Conservation (phyloP, 2,113 vertebrate genomes). For the Xerus inauris region DNA sequence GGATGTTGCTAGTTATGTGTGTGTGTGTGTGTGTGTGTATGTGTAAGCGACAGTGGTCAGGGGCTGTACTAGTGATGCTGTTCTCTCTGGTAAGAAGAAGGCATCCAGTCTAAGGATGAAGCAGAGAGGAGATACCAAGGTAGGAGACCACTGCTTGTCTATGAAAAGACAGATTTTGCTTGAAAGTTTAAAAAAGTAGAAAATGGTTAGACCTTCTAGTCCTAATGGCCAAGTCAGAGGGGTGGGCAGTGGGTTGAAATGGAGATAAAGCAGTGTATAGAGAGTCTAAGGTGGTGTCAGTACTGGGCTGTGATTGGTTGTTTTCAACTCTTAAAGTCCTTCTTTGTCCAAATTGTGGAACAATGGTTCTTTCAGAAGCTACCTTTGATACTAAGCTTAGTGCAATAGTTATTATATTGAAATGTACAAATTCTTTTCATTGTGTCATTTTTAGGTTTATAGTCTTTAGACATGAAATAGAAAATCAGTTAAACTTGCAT, state of each 20-base stretch:
- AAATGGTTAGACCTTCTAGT: neutral
- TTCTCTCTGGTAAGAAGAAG: neutral
- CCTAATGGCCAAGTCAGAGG: neutral
- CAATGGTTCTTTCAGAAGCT: neutral
- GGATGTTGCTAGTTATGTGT: neutral
- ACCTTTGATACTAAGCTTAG: neutral
- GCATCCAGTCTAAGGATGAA: neutral
- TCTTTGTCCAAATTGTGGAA: neutral
- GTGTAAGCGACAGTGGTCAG: neutral
- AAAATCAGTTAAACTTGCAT: neutral
- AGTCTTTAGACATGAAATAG: neutral
- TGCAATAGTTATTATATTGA: neutral
- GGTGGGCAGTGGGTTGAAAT: neutral
- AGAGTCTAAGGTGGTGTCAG: neutral
- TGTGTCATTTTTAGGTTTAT: neutral
- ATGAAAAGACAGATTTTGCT: neutral
- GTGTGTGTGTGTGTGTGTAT: neutral
- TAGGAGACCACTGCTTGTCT: neutral
- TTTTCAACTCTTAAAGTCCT: neutral
- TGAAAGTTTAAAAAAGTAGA: neutral
- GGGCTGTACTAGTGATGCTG: neutral
- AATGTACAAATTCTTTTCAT: neutral
- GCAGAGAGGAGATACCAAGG: neutral
- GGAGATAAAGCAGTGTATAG: neutral
- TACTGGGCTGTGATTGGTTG: neutral